Base-by-base conservation (phyloP, 2,113 vertebrate genomes). In the Climacteris rufus region DNA sequence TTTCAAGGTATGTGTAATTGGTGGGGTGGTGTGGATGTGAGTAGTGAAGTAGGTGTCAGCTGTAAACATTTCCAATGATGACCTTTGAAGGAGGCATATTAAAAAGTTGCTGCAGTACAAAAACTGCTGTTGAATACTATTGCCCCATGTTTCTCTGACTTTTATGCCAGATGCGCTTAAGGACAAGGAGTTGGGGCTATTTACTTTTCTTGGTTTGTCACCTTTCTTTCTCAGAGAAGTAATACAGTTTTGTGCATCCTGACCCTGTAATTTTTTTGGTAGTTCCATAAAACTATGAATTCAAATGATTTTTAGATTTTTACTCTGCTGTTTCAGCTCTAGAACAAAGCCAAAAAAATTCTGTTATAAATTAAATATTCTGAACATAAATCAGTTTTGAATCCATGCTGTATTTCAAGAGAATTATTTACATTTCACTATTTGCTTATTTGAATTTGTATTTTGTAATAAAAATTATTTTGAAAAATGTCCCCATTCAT, bases 161-260 rank as follows among this genome's bases (percentile, higher is more conserved):
- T 86, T 72, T 8, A 13, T 31, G 27, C 45, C 28, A 65, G 13
- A 22, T 37, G 5, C 81, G 23, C 31, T n/a, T 72, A 52, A 64
- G n/a, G n/a, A n/a, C n/a, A n/a, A n/a, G 2, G 11, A 3, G 2
- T 10, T 69, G 30, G 5, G 9, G 14, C 3, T 42, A 6, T 60
- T 75, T 47, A 13, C 8, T 82, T 76, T 39, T 45, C 63, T 74
- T 10, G 7, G 11, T 42, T 88, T 52, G 9, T 70, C 22, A 18
- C 31, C 49, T 59, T 83, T 49, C 50, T 59, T 53, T 54, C 30
- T 68, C 15, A 9, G 14, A 71, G 6, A 28, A 60, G 35, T n/a
- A 30, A 64, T 40, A 44, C 2, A 50, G 2, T 27, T 74, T 59
- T 42, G 25, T 53, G 23, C 28, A 33, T 70, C 23, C 13, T 59